phyloP scores from a whole-genome alignment of 2,113 vertebrate genomes.

The Crotalus viridis region DNA sequence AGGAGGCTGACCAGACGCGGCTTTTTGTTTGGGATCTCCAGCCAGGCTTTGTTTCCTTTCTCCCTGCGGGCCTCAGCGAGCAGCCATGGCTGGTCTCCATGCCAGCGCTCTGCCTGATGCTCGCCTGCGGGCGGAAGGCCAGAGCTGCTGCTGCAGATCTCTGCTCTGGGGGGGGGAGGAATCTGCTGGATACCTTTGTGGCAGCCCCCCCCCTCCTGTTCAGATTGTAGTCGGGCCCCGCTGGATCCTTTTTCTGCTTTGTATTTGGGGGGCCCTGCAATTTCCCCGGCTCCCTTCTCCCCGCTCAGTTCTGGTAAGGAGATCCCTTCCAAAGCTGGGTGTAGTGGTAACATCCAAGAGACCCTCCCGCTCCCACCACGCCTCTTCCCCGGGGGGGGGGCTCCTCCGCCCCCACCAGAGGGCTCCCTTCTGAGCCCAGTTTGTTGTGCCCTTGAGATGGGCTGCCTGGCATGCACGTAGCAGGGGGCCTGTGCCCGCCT shows the following conservation, averaged over 20 bases:
- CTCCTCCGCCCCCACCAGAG: not conserved
- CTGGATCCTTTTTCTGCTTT: not conserved
- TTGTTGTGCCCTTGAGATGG: not conserved
- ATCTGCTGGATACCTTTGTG: not conserved
- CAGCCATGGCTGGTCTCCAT: not conserved
- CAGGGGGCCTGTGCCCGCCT: not conserved
- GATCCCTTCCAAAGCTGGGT: slow-evolving; percentile 45
- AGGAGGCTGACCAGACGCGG: slow-evolving; percentile 18
- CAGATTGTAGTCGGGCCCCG: not conserved
- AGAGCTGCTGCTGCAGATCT: not conserved
- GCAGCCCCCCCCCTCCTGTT: not conserved
- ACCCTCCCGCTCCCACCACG: not conserved
- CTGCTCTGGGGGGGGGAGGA: not conserved
- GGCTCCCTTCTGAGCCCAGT: not conserved
- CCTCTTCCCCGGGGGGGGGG: not conserved
- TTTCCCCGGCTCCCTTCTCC: not conserved
- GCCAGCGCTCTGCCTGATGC: too few relatives aligned
- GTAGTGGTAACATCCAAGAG: not conserved
- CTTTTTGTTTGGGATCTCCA: slow-evolving; percentile 25
- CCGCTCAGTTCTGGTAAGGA: not conserved
- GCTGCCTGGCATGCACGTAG: too few relatives aligned
- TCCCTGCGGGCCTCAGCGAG: not conserved
- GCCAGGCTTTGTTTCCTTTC: slow-evolving; percentile 27
- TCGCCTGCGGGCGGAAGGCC: not conserved
- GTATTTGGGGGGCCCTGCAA: too few relatives aligned